phyloP scores from a whole-genome alignment of 2,797 vertebrate genomes.

The Eremophila alpestris region DNA sequence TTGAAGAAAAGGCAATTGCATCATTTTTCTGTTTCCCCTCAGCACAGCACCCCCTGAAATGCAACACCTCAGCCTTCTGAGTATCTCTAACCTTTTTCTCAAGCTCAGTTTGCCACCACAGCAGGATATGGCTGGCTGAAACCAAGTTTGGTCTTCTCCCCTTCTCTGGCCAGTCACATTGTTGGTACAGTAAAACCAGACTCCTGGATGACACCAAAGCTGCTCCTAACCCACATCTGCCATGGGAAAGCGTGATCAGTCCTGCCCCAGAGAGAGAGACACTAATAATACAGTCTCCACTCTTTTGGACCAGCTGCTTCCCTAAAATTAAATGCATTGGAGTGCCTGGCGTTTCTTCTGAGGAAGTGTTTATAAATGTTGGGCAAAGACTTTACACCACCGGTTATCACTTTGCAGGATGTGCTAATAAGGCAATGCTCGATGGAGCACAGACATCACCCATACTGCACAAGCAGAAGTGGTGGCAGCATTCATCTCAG shows the following conservation, averaged over 20 bases:
- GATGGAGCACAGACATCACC: accelerated
- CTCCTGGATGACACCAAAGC: not conserved
- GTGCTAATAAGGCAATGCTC: conserved; percentile 54
- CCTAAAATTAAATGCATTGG: conserved; percentile 59
- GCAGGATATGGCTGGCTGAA: not conserved
- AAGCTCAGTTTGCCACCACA: not conserved
- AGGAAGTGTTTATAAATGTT: conserved; percentile 60
- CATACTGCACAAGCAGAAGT: not conserved
- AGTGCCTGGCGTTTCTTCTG: conserved; percentile 52
- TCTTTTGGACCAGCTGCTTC: conserved; percentile 48
- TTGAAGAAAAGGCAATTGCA: not conserved
- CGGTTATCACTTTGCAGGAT: conserved; percentile 38
- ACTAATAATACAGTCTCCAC: conserved; percentile 45
- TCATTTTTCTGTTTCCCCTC: not conserved
- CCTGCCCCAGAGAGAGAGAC: conserved; percentile 4
- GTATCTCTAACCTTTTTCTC: not conserved
- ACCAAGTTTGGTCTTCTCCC: not conserved
- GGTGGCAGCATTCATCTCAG: not conserved
- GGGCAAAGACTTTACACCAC: not conserved
- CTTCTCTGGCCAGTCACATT: not conserved
- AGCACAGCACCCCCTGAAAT: not conserved
- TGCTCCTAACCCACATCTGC: not conserved
- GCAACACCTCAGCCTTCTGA: not conserved
- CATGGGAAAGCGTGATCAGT: not conserved
- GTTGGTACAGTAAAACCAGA: not conserved